These are phyloP conservation scores for Astyanax mexicanus DNA, from an alignment of 2,797 vertebrate species.

Conservation along the genomic window DNA sequence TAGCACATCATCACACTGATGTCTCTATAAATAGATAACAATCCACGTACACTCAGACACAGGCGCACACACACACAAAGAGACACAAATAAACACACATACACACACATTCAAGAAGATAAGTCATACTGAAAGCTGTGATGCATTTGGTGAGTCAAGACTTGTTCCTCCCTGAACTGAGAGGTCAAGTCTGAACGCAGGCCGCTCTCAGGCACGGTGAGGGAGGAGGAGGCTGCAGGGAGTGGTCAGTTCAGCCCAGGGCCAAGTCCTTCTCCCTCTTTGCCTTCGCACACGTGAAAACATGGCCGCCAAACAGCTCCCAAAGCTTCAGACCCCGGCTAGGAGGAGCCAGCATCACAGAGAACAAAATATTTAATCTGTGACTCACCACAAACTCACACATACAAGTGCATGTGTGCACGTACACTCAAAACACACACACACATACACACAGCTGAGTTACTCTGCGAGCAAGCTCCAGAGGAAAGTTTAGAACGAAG, in stretches of 20 bases:
- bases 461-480: constrained; percentile 3
- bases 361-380: constrained; percentile 82
- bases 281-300: constrained; percentile 29
- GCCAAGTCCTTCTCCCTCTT: constrained; percentile 39
- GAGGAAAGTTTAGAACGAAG: constrained; percentile 25
- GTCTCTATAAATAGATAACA: too few species aligned
- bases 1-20: too few species aligned
- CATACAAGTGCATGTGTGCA: neutral
- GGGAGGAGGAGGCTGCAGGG: constrained; percentile 52
- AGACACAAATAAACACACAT: too few species aligned
- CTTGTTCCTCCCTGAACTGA: constrained; percentile 9
- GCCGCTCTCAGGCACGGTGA: constrained; percentile 15
- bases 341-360: constrained; percentile 72
- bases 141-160: constrained; percentile 13
- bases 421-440: constrained; percentile 47
- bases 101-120: neutral
- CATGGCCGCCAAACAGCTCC: constrained; percentile 24
- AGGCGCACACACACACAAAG: too few species aligned
- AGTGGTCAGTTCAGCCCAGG: constrained; percentile 53
- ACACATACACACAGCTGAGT: constrained; percentile 41
- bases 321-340: constrained; percentile 65
- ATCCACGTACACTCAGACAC: too few species aligned
- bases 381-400: constrained; percentile 77
- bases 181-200: constrained; percentile 14
- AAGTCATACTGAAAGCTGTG: constrained; percentile 21